A percentile compares a stretch with the other conserved stretches of the same genome.
These are phyloP conservation scores for Trichacis sp. DNA, from an alignment of 2,888 invertebrate species.

Conservation along the genomic window DNA sequence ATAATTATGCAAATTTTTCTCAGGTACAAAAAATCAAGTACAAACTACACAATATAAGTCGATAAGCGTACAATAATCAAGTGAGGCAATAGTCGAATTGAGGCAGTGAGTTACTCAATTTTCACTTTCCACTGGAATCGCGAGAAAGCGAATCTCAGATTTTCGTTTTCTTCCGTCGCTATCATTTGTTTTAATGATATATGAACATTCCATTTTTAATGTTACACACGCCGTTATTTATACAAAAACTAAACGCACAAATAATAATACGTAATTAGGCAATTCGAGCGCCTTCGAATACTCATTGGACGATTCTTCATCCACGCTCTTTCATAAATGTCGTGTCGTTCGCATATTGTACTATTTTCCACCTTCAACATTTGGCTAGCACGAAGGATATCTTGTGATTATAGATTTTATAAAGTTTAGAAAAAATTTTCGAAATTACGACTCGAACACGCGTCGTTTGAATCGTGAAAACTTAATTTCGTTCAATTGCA, in stretches of 20 bases:
- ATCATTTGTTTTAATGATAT: too few species aligned
- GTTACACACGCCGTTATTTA: too few species aligned
- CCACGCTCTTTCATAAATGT: slow-evolving; percentile 21
- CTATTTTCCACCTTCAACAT: slow-evolving; percentile 15
- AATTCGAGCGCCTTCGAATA: slow-evolving; percentile 28
- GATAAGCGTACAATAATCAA: slow-evolving; percentile 63
- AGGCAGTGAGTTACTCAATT: slow-evolving; percentile 31
- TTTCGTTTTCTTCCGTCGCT: too few species aligned
- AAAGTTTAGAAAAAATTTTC: too few species aligned
- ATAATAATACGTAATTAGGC: slow-evolving; percentile 19
- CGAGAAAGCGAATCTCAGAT: too few species aligned
- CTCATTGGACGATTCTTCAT: slow-evolving; percentile 22
- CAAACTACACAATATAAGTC: slow-evolving; percentile 68
- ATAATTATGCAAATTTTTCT: slow-evolving; percentile 45
- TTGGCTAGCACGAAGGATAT: neutral
- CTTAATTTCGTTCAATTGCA: too few species aligned
- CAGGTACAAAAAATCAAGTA: slow-evolving; percentile 68
- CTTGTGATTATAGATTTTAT: too few species aligned
- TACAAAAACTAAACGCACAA: neutral
- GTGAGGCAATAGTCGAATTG: slow-evolving; percentile 62
- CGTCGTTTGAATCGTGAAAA: too few species aligned
- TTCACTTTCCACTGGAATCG: too few species aligned
- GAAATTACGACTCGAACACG: too few species aligned
- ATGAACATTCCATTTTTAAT: too few species aligned
- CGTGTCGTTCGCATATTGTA: slow-evolving; percentile 33